These are phyloP conservation scores for Dreissena polymorpha DNA, from an alignment of 1,140 invertebrate species.

Conservation along the genomic window DNA sequence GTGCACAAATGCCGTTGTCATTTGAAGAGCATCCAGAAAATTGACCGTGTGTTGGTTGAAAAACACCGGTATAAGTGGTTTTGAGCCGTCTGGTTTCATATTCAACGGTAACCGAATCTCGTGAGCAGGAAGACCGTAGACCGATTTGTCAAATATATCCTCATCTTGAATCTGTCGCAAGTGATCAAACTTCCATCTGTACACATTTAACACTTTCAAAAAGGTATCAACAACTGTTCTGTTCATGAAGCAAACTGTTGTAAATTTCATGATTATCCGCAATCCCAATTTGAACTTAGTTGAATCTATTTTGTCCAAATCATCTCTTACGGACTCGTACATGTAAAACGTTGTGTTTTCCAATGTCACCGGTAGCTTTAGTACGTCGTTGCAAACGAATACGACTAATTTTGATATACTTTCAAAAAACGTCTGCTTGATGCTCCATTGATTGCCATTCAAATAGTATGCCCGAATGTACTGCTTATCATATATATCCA, in stretches of 20 bases:
- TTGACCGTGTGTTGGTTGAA: background rate
- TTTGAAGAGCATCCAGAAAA: background rate
- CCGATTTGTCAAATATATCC: constrained; percentile 8
- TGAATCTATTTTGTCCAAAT: background rate
- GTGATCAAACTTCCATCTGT: background rate
- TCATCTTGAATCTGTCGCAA: constrained; percentile 12
- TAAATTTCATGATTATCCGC: background rate
- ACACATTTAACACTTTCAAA: background rate
- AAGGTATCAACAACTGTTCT: background rate
- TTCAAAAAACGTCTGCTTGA: constrained; percentile 3
- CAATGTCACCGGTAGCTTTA: background rate
- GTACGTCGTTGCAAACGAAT: background rate
- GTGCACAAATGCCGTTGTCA: background rate
- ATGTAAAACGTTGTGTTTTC: background rate
- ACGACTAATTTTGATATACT: background rate
- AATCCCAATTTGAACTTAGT: background rate
- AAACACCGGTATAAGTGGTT: constrained; percentile 12
- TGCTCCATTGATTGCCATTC: background rate
- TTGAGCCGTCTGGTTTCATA: constrained; percentile 18
- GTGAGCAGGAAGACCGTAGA: background rate
- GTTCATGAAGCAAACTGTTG: background rate
- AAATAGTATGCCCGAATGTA: background rate
- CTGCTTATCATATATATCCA: constrained; percentile 21
- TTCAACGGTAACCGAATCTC: constrained; percentile 24
- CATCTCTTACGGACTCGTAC: constrained; percentile 16